phyloP scores from a whole-genome alignment of 1,140 invertebrate species.

The Brachionus asplanchnoidis region DNA sequence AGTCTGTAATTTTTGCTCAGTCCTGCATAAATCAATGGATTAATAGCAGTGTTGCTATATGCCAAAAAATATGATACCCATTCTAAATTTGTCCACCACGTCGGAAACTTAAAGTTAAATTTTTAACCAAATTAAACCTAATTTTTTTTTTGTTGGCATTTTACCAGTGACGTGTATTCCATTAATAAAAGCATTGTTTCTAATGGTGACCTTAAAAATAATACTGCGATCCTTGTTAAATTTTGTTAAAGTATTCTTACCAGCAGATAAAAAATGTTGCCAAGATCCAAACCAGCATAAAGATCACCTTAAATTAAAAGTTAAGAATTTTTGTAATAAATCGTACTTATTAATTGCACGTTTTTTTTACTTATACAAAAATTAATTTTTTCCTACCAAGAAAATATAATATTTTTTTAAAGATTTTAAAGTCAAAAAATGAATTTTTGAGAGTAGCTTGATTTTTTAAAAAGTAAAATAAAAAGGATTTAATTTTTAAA shows the following conservation, averaged over 20 bases:
- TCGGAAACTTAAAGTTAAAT: constrained; percentile 5
- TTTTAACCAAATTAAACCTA: neutral
- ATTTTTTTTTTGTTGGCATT: neutral
- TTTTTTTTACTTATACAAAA: neutral
- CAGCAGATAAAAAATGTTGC: neutral
- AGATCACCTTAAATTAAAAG: neutral
- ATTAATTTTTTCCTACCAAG: no score
- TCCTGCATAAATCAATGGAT: constrained; percentile 59
- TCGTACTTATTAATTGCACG: no score
- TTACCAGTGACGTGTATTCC: neutral
- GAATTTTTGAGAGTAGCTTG: no score
- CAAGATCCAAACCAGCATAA: neutral
- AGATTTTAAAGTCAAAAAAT: no score
- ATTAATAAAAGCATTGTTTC: constrained; percentile 25
- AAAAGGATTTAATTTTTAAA: no score
- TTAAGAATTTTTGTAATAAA: neutral
- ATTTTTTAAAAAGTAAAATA: no score
- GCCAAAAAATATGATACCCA: constrained; percentile 49
- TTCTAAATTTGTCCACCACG: neutral
- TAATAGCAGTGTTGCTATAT: constrained; percentile 59
- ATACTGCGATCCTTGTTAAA: neutral
- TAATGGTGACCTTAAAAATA: neutral
- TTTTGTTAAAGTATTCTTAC: neutral
- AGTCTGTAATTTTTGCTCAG: constrained; percentile 54
- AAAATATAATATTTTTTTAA: no score